Evolutionary conservation across 2,888 invertebrate species (phyloP).

Genomic region (Tipula helvola): DNA sequence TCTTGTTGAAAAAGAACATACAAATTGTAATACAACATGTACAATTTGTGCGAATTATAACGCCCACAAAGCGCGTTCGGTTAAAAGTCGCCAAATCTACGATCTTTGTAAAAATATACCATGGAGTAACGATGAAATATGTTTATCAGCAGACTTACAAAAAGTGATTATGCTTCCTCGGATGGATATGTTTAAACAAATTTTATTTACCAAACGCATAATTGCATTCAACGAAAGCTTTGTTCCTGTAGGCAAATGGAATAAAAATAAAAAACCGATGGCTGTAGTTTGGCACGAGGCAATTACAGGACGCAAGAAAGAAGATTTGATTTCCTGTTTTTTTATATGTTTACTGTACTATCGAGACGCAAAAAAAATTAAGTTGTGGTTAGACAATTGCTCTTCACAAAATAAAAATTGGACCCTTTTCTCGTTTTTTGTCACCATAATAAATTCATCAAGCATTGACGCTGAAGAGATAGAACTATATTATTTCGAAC

Average conservation of each 20-base stretch:
- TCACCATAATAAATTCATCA: neutral
- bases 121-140: no score
- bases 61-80: no score
- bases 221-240: neutral
- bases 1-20: neutral
- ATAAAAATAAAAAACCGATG: neutral
- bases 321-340: neutral
- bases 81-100: no score
- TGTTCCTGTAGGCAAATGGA: neutral
- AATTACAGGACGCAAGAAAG: neutral
- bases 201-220: neutral
- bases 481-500: neutral
- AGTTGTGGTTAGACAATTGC: neutral
- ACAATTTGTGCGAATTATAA: no score
- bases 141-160: no score
- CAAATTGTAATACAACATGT: neutral
- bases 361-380: neutral
- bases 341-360: neutral
- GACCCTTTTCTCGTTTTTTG: neutral
- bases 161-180: neutral
- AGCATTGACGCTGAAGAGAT: neutral
- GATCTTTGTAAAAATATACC: no score
- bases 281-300: neutral
- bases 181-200: no score
- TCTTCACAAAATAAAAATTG: neutral